Conservation (phyloP, 2,797 vertebrate genomes). For the Argya squamiceps region DNA sequence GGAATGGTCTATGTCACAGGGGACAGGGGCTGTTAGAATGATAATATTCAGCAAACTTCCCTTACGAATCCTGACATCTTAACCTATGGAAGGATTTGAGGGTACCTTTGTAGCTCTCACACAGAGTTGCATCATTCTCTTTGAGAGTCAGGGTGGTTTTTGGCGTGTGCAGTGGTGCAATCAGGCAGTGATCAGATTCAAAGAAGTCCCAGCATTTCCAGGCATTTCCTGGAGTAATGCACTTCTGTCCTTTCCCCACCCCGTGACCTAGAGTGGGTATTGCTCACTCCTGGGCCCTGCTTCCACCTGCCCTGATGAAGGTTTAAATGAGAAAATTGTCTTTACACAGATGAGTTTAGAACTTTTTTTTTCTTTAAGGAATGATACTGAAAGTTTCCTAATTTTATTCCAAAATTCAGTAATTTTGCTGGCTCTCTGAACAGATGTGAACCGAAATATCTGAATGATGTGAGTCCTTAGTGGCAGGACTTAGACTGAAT, state of each 20-base stretch:
- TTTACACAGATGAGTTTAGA: background rate
- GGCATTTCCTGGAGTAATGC: conserved; percentile 47
- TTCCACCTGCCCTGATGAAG: conserved; percentile 19
- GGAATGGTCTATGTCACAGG: background rate
- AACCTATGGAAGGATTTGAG: background rate
- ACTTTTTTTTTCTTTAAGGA: background rate
- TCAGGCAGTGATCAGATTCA: background rate
- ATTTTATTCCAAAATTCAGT: background rate
- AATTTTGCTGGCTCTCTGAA: background rate
- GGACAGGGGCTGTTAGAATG: background rate
- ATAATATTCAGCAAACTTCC: background rate
- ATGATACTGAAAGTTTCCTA: background rate
- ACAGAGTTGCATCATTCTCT: background rate
- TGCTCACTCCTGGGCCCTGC: conserved; percentile 44
- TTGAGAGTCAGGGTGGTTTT: background rate
- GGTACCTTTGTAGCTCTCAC: background rate
- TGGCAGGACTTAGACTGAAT: background rate
- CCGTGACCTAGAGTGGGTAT: background rate
- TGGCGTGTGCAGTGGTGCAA: background rate
- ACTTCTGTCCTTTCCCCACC: conserved; percentile 30
- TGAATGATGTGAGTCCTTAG: background rate
- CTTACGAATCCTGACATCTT: background rate
- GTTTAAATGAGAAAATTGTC: conserved; percentile 9
- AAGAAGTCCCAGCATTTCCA: conserved; percentile 37
- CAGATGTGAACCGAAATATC: background rate